These are phyloP conservation scores for Dasysyrphus albostriatus DNA, from an alignment of 2,888 invertebrate genomes.

Conservation along the genomic window DNA sequence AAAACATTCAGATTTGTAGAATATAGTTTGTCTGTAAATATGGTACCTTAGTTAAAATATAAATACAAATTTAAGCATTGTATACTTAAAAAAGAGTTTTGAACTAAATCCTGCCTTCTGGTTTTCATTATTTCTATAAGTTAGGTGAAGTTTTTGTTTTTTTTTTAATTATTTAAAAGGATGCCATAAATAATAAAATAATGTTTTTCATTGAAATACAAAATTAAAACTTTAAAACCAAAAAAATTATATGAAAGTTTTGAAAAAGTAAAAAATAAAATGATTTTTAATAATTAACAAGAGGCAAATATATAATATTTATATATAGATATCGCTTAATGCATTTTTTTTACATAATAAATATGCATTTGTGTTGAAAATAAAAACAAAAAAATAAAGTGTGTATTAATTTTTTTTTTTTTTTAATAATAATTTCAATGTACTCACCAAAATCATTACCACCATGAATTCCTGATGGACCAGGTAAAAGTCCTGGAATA, in stretches of 20 bases:
- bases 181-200: slow-evolving; percentile 37
- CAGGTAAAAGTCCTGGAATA: slow-evolving; percentile 91
- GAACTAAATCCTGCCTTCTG: neutral
- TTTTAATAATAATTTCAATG: slow-evolving; percentile 77
- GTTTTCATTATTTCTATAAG: neutral
- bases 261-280: slow-evolving; percentile 49
- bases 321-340: slow-evolving; percentile 10
- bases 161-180: slow-evolving; percentile 22
- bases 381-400: slow-evolving; percentile 3
- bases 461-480: slow-evolving; percentile 93
- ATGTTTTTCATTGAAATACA: neutral
- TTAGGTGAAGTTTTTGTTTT: neutral
- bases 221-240: slow-evolving; percentile 7
- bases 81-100: too few relatives aligned
- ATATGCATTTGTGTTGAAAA: slow-evolving; percentile 58
- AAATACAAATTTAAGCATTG: too few relatives aligned
- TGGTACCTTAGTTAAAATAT: too few relatives aligned
- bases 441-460: slow-evolving; percentile 93
- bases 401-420: neutral
- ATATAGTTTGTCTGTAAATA: too few relatives aligned
- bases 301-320: slow-evolving; percentile 78
- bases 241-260: slow-evolving; percentile 17
- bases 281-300: slow-evolving; percentile 68
- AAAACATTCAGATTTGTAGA: too few relatives aligned
- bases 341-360: slow-evolving; percentile 42